Evolutionary conservation across 2,797 vertebrate species (phyloP), one percentile per base, ranked within the genome.

Genomic region (Sternotherus odoratus): DNA sequence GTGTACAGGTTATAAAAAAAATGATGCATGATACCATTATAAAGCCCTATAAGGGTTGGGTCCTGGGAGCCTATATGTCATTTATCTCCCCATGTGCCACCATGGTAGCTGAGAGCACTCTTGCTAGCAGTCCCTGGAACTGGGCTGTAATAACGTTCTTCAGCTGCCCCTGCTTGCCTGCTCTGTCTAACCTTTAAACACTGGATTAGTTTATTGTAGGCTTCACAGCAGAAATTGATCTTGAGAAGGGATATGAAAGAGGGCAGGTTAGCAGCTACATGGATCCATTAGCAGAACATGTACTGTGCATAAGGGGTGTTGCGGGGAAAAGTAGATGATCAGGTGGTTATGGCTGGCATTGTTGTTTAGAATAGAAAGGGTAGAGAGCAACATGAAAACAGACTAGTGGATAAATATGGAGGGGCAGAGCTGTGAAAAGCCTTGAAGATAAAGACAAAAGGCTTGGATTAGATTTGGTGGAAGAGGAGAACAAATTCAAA

Each of bases 41-140:
- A 72, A 12, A 0, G 5, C 3, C 0, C 36, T 2, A 0, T 1
- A 53, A 43, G 83, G 6, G 36, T 43, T 0, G 2, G 86, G 12
- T 7, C 2, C 9, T 72, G 1, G 57, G 43, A 50, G 75, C 21
- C 26, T 30, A 53, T 56, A 1, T 2, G 7, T 12, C 66, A 36
- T 9, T 79, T 86, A 69, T 57, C 28, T 33, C 48, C 48, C 92
- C 36, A 75, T 82, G 50, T 82, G 87, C 56, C 13, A 33, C 6
- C 0, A 4, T 56, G 79, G 88, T 91, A 92, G 86, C 28, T 79
- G 60, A 77, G 77, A 89, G 36, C 0, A 0, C 28, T 56, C 21
- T 17, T 26, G 19, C 72, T 13, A 11, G 72, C n/a, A 84, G 66
- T 5, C 15, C 43, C 16, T 15, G 74, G 50, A 23, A 7, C 3